These are phyloP conservation scores for Cyanoramphus novaezelandiae DNA, from an alignment of 2,113 vertebrate genomes.

Conservation along the genomic window DNA sequence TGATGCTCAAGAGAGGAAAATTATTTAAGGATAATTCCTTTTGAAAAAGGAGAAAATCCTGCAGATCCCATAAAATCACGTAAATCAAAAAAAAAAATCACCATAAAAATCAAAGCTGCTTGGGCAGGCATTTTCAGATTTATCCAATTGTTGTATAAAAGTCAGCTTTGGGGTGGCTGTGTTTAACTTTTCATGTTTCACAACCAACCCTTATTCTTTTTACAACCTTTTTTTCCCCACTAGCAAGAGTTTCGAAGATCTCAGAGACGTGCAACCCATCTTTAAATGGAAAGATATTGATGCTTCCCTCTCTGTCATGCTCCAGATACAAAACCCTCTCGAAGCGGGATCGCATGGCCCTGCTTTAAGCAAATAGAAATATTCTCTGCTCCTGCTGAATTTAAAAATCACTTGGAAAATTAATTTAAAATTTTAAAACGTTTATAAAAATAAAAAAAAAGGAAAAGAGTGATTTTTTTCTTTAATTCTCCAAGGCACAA, in stretches of 20 bases:
- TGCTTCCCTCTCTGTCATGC: not conserved
- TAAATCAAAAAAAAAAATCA: not conserved
- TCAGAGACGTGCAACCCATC: not conserved
- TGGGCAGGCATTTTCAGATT: not conserved
- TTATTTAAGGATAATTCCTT: not conserved
- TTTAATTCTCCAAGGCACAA: slow-evolving; percentile 45
- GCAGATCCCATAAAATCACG: not conserved
- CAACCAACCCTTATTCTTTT: not conserved
- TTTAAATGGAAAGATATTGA: not conserved
- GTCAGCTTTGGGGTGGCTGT: not conserved
- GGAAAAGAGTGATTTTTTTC: not conserved
- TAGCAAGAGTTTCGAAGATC: not conserved
- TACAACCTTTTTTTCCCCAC: not conserved
- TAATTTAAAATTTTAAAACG: not conserved
- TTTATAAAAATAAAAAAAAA: not conserved
- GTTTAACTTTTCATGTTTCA: not conserved
- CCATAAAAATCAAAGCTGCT: not conserved
- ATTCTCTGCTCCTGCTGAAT: not conserved
- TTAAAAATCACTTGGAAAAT: slow-evolving; percentile 25
- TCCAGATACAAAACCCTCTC: slow-evolving; percentile 3
- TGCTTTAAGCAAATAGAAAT: not conserved
- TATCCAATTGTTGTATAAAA: not conserved
- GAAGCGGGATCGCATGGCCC: not conserved
- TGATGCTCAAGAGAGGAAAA: slow-evolving; percentile 41
- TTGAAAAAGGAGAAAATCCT: not conserved